Conservation (phyloP, 1,140 invertebrate species). For the Bombus huntii region DNA sequence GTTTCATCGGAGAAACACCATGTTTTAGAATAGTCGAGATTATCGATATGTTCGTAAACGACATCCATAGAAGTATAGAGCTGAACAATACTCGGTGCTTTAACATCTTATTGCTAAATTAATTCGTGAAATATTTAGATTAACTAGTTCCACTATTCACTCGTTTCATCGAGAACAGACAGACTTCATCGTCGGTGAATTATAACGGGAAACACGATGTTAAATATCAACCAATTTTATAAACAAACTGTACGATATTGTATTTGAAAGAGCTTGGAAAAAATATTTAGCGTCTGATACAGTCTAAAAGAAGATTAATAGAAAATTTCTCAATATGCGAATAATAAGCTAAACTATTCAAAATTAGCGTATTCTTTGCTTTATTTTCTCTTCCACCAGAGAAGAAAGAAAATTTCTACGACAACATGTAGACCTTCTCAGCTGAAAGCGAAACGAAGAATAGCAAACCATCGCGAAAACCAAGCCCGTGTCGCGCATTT, state of each 20-base stretch:
- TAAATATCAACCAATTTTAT: not conserved
- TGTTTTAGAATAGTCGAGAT: not conserved
- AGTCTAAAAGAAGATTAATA: too few species aligned
- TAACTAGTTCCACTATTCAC: too few species aligned
- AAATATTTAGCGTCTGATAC: not conserved
- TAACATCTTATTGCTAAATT: not conserved
- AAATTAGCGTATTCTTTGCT: not conserved
- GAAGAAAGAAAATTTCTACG: not conserved
- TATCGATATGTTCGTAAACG: not conserved
- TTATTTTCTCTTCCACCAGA: too few species aligned
- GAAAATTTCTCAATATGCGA: too few species aligned
- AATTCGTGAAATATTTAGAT: not conserved
- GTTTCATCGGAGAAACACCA: not conserved
- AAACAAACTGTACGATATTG: not conserved
- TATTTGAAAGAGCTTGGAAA: too few species aligned
- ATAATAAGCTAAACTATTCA: too few species aligned
- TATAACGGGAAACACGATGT: not conserved
- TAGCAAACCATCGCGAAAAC: not conserved
- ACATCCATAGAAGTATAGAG: not conserved
- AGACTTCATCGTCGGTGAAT: constrained; percentile 2
- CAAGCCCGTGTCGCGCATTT: not conserved
- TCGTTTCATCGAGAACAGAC: not conserved
- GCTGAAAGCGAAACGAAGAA: not conserved
- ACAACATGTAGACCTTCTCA: not conserved
- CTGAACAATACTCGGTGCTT: too few species aligned